phyloP scores from a whole-genome alignment of 2,888 invertebrate genomes.

The Ectropis crepuscularia region DNA sequence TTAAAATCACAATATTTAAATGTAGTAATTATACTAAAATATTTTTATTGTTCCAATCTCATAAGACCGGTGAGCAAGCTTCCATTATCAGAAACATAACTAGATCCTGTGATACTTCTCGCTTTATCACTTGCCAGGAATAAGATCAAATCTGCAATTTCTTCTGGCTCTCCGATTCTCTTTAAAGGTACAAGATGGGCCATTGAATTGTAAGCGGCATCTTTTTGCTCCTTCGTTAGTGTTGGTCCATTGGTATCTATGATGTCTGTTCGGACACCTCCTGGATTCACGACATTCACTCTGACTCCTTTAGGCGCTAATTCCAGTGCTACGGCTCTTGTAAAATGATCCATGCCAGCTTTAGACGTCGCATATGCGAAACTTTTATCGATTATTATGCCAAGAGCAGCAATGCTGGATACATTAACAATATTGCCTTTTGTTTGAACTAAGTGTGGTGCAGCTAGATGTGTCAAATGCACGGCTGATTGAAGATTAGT shows the following conservation, averaged over 20 bases:
- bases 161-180: slow-evolving; percentile 41
- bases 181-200: not conserved
- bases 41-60: not conserved
- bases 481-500: slow-evolving; percentile 38
- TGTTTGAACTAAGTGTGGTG: slow-evolving; percentile 42
- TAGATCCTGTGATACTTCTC: slow-evolving; percentile 47
- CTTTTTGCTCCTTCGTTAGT: not conserved
- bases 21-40: no score
- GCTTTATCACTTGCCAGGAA: slow-evolving; percentile 50
- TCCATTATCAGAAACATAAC: slow-evolving; percentile 36
- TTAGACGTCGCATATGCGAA: slow-evolving; percentile 44
- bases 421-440: slow-evolving; percentile 90
- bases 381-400: not conserved
- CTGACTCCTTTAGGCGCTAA: slow-evolving; percentile 89
- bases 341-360: slow-evolving; percentile 48
- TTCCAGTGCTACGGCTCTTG: slow-evolving; percentile 80
- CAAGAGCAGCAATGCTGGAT: slow-evolving; percentile 33
- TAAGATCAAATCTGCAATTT: slow-evolving; percentile 48
- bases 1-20: no score
- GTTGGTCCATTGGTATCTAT: not conserved
- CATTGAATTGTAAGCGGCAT: not conserved
- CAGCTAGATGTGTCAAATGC: slow-evolving; percentile 38
- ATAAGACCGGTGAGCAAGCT: not conserved
- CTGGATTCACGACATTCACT: slow-evolving; percentile 69
- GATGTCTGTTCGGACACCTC: slow-evolving; percentile 31